These are phyloP conservation scores for Lagorchestes hirsutus DNA, from an alignment of 2,797 vertebrate genomes.

Conservation along the genomic window DNA sequence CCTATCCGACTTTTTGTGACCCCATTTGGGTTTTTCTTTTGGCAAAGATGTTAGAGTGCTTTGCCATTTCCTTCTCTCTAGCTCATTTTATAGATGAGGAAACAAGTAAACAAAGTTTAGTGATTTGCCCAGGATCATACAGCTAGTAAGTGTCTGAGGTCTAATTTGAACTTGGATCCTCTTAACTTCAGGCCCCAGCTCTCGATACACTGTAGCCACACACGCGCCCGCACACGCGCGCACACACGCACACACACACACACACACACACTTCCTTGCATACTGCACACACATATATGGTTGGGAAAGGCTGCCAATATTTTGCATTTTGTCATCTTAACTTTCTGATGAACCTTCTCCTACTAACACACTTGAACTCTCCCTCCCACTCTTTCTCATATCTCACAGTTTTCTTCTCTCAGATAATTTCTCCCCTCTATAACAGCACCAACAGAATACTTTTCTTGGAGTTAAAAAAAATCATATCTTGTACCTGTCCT, in stretches of 20 bases:
- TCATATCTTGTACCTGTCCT: background rate
- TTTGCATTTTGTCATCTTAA: background rate
- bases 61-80: background rate
- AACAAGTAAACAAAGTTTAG: background rate
- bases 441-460: background rate
- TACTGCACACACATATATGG: background rate
- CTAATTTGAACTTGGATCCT: background rate
- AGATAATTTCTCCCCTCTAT: background rate
- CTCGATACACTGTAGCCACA: background rate
- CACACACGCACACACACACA: no score
- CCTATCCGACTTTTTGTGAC: background rate
- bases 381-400: background rate
- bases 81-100: background rate
- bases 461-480: background rate
- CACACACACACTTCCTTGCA: no score
- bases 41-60: background rate
- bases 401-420: background rate
- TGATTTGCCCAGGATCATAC: background rate
- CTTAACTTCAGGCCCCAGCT: background rate
- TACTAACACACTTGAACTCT: background rate
- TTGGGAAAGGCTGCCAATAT: background rate
- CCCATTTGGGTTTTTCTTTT: background rate
- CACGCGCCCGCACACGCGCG: accelerated
- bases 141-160: background rate
- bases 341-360: background rate